Evolutionary conservation across 2,888 invertebrate genomes (phyloP), one percentile per base, ranked within the genome.

Genomic region (Xestia rhomboidea): DNA sequence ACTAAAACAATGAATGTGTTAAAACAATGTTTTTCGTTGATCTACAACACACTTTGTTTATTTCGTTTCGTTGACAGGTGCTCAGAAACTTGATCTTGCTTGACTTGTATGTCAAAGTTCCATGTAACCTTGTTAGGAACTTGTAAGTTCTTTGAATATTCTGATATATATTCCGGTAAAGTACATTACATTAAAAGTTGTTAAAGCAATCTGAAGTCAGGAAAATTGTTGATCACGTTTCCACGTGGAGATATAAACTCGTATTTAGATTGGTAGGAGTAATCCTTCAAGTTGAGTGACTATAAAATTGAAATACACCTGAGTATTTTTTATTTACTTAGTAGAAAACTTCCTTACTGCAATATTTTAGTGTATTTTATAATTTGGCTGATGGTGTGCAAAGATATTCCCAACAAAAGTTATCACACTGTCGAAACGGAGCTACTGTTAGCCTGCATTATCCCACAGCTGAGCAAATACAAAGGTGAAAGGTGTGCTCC

Each of bases 121-220:
- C 24, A 38, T 62, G 38, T 67, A 67, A 75, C 51, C 66, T 81
- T 64, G 66, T 68, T 68, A 57, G 4, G 27, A 80, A 60, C 79
- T 74, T 57, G 46, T 24, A 34, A 66, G 74, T 51, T 68, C 44
- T 80, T 79, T 60, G 51, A 74, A 80, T 68, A 68, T 68, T 79
- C 34, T 68, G 30, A 66, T 68, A 74, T 68, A 74, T 49, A 66
- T 68, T 68, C 51, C 11, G 5, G n/a, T 3, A 78, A 57, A 77
- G 38, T 46, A 69, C 21, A 44, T 73, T 27, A 79, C n/a, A 69
- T 79, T 64, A 80, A 80, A 79, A 80, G 68, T 81, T 80, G 27
- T 60, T 46, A 41, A 68, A 73, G 73, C 30, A 73, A 79, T 73
- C 38, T 38, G 44, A 57, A 80, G 7, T 44, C 30, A 24, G 21